Evolutionary conservation across 2,113 vertebrate species (phyloP), one percentile per base, ranked within the genome.

Genomic region (Myrmecophaga tridactyla): DNA sequence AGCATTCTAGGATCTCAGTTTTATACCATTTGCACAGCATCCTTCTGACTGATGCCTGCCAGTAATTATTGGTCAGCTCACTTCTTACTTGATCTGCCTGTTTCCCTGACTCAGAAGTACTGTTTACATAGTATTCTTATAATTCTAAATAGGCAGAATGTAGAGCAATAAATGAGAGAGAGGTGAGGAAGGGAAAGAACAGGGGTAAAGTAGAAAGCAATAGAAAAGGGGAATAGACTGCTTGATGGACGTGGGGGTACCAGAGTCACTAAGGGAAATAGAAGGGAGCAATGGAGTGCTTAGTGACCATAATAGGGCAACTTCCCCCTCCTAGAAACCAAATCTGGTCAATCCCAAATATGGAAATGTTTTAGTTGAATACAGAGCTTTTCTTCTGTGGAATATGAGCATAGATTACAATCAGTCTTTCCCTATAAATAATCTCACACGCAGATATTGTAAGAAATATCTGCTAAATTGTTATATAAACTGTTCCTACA

Each of bases 331-430:
- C 63, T 70, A 78, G 83, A 83, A 90, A 77, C 78, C 87, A 94
- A 89, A 95, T 90, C 69, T 81, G 78, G 84, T 63, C 92, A 95
- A 14, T 41, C 17, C 94, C 96, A 95, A 95, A 95, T 86, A 94
- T 14, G 80, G 92, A 76, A 95, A 84, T 94, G 84, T 86, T 96
- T 96, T 86, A 86, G n/a, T 48, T 97, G 51, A 90, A 94, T 62
- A 88, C 31, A 84, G 51, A 93, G 58, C 27, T 86, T 93, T 93
- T 92, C 81, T 62, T 96, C 65, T 87, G 53, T 92, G 56, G 39
- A 67, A 77, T 94, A 84, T 53, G 41, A 94, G 39, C 90, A 96
- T 0, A 97, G 86, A 89, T 94, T 65, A 94, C 60, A 93, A 80
- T 96, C 86, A 56, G 58, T 89, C 73, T 89, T 63, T 91, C 70